Conservation (phyloP, 2,888 invertebrate genomes). For the Drosophila robusta region DNA sequence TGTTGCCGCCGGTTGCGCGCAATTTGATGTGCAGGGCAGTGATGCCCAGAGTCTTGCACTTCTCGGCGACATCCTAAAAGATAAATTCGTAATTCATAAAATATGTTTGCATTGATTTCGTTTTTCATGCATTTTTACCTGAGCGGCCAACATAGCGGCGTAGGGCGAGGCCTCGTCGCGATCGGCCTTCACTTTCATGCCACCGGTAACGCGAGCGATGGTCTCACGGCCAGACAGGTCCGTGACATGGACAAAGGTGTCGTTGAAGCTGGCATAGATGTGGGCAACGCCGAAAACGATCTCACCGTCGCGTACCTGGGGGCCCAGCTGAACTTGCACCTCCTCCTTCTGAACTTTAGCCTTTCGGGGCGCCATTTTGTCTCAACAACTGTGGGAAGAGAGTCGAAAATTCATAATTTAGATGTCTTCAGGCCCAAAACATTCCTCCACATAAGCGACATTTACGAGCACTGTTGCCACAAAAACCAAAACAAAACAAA, state of each 20-base stretch:
- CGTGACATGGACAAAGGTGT: slow-evolving; percentile 99
- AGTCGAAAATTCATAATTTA: slow-evolving; percentile 15
- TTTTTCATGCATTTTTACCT: slow-evolving; percentile 87
- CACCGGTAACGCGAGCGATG: slow-evolving; percentile 97
- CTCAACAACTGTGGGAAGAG: slow-evolving; percentile 45
- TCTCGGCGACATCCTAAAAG: slow-evolving; percentile 97
- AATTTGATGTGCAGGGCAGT: slow-evolving; percentile 99
- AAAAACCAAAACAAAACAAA: slow-evolving; percentile 45
- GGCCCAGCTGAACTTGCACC: slow-evolving; percentile 97
- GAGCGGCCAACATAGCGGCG: slow-evolving; percentile 99
- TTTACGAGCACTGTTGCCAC: slow-evolving; percentile 19
- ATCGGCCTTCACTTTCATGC: slow-evolving; percentile 99
- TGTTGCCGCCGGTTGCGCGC: slow-evolving; percentile 99
- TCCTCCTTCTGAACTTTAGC: slow-evolving; percentile 98
- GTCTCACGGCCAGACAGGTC: slow-evolving; percentile 99
- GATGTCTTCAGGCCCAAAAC: slow-evolving; percentile 20
- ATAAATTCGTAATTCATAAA: background rate
- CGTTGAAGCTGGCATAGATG: slow-evolving; percentile 99
- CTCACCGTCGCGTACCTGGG: slow-evolving; percentile 98
- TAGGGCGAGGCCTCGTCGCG: slow-evolving; percentile 99
- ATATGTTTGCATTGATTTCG: no score
- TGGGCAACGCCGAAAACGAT: slow-evolving; percentile 99
- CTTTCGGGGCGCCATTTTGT: slow-evolving; percentile 97
- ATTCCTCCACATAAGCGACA: background rate
- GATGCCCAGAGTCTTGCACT: slow-evolving; percentile 98